These are phyloP conservation scores for Zapornia atra DNA, from an alignment of 2,113 vertebrate species.

Conservation along the genomic window DNA sequence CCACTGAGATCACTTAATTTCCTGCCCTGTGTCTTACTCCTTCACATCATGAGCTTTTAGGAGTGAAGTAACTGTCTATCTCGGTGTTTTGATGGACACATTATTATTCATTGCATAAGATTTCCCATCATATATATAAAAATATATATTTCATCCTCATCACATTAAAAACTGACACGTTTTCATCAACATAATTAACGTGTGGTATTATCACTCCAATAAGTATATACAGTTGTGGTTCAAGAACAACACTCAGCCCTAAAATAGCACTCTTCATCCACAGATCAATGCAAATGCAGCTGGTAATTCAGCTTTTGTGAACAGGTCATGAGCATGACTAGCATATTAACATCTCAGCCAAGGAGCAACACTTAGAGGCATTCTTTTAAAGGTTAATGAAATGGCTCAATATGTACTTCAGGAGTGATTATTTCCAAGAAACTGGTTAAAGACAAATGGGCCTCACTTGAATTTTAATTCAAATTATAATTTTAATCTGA, in stretches of 20 bases:
- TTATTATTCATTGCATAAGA: neutral
- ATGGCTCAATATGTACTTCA: slow-evolving; percentile 17
- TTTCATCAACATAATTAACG: slow-evolving; percentile 18
- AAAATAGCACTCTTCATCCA: neutral
- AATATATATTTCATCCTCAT: neutral
- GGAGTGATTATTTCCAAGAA: slow-evolving; percentile 44
- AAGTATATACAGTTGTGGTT: neutral
- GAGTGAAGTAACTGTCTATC: neutral
- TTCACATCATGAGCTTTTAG: neutral
- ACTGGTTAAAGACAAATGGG: neutral
- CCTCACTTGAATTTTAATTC: slow-evolving; percentile 39
- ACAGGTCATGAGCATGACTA: neutral
- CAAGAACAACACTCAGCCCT: neutral
- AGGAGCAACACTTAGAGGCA: neutral
- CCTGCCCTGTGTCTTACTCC: neutral
- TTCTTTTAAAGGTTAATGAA: slow-evolving; percentile 29
- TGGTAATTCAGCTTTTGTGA: slow-evolving; percentile 7
- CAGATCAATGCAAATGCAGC: neutral
- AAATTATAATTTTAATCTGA: slow-evolving; percentile 42
- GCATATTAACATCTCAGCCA: slow-evolving; percentile 26
- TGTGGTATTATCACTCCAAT: neutral
- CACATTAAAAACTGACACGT: neutral
- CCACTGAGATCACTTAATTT: neutral
- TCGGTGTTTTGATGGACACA: neutral
- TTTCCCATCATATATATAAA: neutral